phyloP scores from a whole-genome alignment of 2,113 vertebrate genomes.

The Electrona antarctica region DNA sequence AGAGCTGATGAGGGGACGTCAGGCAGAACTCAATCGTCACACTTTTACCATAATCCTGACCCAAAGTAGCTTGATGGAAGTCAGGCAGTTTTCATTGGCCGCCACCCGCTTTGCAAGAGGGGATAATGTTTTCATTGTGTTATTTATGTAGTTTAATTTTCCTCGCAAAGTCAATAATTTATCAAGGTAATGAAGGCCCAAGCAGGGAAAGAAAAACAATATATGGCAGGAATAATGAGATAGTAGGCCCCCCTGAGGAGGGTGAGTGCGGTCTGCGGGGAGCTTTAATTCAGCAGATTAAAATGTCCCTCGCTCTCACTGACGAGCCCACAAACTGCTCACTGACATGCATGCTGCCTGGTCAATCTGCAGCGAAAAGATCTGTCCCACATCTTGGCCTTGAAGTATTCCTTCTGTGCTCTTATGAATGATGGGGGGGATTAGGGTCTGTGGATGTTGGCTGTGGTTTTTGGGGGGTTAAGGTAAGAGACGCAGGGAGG shows the following conservation, averaged over 20 bases:
- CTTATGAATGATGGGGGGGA: conserved; percentile 53
- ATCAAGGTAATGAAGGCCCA: conserved; percentile 76
- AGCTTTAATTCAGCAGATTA: conserved; percentile 19
- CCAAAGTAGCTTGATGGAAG: conserved; percentile 76
- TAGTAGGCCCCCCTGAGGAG: conserved; percentile 46
- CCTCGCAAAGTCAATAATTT: conserved; percentile 77
- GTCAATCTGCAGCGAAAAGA: conserved; percentile 22
- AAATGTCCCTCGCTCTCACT: conserved; percentile 36
- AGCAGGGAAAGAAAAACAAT: conserved; percentile 68
- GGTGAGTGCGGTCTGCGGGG: conserved; percentile 45
- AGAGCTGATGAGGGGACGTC: conserved; percentile 46
- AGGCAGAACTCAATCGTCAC: conserved; percentile 50
- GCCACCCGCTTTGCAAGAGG: conserved; percentile 57
- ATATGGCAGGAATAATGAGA: conserved; percentile 66
- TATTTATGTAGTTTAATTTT: conserved; percentile 78
- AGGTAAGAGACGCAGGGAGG: conserved; percentile 41
- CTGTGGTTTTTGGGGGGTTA: conserved; percentile 39
- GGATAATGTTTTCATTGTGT: conserved; percentile 79
- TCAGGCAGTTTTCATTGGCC: conserved; percentile 77
- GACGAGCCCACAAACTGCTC: conserved; percentile 37
- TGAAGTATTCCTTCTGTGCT: conserved; percentile 37
- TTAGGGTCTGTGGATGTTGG: conserved; percentile 60
- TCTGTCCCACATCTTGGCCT: conserved; percentile 21
- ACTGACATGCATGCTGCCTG: conserved; percentile 11
- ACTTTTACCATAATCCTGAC: conserved; percentile 51